A percentile compares a stretch with the other conserved stretches of the same genome.
Evolutionary conservation across 2,113 vertebrate genomes (phyloP).

Genomic region (Atrichornis clamosus): DNA sequence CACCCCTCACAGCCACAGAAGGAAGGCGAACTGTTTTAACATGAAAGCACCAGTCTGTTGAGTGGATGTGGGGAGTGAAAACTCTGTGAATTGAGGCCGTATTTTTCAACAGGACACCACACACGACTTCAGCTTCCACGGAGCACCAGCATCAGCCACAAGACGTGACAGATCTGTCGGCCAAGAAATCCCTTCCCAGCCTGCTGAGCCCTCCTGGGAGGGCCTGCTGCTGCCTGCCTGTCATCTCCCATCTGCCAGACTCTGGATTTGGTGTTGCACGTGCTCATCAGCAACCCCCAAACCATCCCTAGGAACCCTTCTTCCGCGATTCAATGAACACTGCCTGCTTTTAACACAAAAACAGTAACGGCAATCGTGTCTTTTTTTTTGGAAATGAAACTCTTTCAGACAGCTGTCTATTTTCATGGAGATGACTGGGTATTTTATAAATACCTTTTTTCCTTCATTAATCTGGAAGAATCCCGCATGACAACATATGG

Average conservation of each 20-base stretch:
- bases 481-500: not conserved
- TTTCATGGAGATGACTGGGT: not conserved
- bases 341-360: not conserved
- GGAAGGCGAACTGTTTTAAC: not conserved
- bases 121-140: not conserved
- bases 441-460: not conserved
- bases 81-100: not conserved
- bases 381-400: not conserved
- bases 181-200: not conserved
- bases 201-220: not conserved
- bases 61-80: not conserved
- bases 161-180: not conserved
- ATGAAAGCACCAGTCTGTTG: not conserved
- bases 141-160: not conserved
- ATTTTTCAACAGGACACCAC: not conserved
- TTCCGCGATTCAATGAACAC: not conserved
- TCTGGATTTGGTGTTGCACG: not conserved
- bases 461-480: not conserved
- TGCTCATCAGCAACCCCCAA: not conserved
- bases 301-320: not conserved
- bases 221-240: not conserved
- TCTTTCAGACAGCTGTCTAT: not conserved
- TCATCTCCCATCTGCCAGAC: not conserved
- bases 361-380: not conserved
- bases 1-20: rapidly evolving